Base-by-base conservation (phyloP, 2,888 invertebrate species). In the Macropis europaea region DNA sequence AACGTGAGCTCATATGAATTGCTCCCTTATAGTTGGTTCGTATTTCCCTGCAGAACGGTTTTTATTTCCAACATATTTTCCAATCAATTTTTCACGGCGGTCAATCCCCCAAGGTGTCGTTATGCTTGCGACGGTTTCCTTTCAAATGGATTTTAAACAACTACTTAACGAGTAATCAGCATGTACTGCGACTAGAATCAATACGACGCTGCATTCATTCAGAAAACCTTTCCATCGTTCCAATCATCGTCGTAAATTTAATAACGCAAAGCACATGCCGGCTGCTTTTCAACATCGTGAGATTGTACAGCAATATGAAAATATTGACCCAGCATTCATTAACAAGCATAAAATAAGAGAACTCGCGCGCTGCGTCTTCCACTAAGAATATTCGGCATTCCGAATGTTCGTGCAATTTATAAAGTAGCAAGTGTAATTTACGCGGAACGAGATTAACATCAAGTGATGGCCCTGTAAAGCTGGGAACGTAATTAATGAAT, bases 261-360 rank as follows among this genome's bases (percentile, higher is more conserved):
- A 56, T 54, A 47, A 54, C 36, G 36, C 15, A 47, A 56, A 63
- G 56, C 32, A 56, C 63, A 17, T 38, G 38, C 47, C 24, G 47
- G 47, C 56, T 38, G 36, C 47, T 38, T 22, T 38, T 0, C 63
- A 15, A 47, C 38, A n/a, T 30, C 47, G 26, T 19, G 26, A 9
- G 34, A 15, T 61, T 61, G 15, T 26, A 5, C 3, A 13, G 26
- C 13, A 7, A 32, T 38, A 24, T 24, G 56, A 63, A 47, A 56
- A 63, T 47, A 56, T 56, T 47, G 36, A 47, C 24, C 24, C 15
- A 13, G 36, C 9, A 11, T 28, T 28, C 28, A 19, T 9, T 26
- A 28, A 54, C 15, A 30, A 30, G 54, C n/a, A 19, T 45, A 38
- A 28, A 45, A 28, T 30, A 30, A 15, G 22, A 30, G 15, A 36